Evolutionary conservation across 1,140 invertebrate species (phyloP).

Genomic region (Ceratina australensis): DNA sequence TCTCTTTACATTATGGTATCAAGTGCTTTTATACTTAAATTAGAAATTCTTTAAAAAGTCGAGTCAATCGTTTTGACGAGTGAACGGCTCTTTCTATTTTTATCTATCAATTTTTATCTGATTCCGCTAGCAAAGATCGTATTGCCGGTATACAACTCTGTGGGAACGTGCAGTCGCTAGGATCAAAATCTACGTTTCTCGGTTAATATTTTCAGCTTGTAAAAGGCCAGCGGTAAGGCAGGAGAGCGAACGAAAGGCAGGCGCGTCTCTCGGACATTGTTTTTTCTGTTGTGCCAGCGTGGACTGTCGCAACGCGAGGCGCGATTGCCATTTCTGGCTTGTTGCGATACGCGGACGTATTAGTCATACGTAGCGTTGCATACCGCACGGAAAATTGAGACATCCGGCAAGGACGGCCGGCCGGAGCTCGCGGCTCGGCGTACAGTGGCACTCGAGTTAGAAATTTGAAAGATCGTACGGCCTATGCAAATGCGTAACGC

Average conservation of each 20-base stretch:
- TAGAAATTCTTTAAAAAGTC: too few relatives aligned
- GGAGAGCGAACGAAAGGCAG: constrained; percentile 17
- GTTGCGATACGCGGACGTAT: constrained; percentile 55
- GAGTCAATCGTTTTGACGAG: too few relatives aligned
- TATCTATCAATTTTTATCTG: too few relatives aligned
- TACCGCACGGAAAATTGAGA: constrained; percentile 58
- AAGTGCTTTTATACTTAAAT: too few relatives aligned
- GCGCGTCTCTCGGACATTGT: constrained; percentile 22
- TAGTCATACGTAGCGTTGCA: constrained; percentile 51
- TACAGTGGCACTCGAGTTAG: constrained; percentile 28
- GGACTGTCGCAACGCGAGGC: constrained; percentile 38
- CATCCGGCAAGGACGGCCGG: constrained; percentile 56
- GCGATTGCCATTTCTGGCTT: constrained; percentile 51
- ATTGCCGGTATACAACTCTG: too few relatives aligned
- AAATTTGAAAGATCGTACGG: constrained; percentile 51
- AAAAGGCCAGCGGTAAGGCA: not conserved
- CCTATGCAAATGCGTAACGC: constrained; percentile 35
- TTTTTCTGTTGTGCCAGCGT: not conserved
- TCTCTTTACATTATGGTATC: too few relatives aligned
- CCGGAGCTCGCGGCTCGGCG: not conserved
- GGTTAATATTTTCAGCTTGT: too few relatives aligned
- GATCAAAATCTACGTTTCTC: too few relatives aligned
- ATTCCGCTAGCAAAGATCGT: too few relatives aligned
- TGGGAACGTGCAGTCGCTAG: too few relatives aligned
- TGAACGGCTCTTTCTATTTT: too few relatives aligned